Evolutionary conservation across 2,113 vertebrate species (phyloP).

Genomic region (Gymnobelideus leadbeateri): DNA sequence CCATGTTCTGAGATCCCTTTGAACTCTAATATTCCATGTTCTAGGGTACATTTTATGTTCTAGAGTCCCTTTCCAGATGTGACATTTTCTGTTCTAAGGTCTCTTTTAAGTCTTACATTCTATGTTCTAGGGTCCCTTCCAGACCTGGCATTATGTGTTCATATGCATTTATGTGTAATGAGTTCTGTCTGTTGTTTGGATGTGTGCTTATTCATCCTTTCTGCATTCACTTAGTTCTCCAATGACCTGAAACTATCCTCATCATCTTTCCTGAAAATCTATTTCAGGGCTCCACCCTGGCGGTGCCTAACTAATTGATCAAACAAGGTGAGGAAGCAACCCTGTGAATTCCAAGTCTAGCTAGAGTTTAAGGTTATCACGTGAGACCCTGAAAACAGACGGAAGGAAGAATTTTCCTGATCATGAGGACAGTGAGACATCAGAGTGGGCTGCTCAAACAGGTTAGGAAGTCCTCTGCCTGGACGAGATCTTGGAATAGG

Average conservation of each 20-base stretch:
- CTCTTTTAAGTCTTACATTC: not conserved
- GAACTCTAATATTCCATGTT: not conserved
- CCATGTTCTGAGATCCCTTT: not conserved
- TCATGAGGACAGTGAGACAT: not conserved
- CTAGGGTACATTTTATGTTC: not conserved
- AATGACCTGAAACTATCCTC: not conserved
- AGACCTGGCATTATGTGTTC: not conserved
- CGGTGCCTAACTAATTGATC: not conserved
- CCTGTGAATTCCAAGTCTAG: not conserved
- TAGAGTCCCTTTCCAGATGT: not conserved
- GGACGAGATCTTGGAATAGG: not conserved
- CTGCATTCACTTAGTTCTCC: not conserved
- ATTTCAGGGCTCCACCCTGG: not conserved
- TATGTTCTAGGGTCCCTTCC: not conserved
- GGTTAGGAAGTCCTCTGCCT: not conserved
- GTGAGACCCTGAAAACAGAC: not conserved
- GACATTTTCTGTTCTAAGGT: not conserved
- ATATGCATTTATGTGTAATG: not conserved
- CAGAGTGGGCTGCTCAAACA: not conserved
- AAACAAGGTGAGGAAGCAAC: not conserved
- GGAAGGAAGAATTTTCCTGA: conserved; percentile 27
- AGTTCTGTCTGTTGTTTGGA: not conserved
- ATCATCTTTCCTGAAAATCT: not conserved
- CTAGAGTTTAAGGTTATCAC: not conserved
- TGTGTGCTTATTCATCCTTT: not conserved